Evolutionary conservation across 2,888 invertebrate genomes (phyloP).

Genomic region (Plemyria rubiginata): DNA sequence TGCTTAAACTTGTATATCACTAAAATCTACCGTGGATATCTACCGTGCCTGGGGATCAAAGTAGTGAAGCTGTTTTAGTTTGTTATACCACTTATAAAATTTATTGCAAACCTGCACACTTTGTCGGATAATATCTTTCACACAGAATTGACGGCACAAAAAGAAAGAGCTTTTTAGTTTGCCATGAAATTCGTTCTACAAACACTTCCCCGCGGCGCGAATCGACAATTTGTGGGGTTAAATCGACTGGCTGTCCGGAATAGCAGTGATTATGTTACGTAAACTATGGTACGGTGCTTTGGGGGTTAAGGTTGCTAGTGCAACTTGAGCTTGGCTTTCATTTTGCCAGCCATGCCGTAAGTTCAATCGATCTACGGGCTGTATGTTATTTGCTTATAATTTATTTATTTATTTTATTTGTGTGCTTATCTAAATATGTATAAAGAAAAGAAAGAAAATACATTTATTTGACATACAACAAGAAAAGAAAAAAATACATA

Average conservation of each 20-base stretch:
- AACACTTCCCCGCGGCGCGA: constrained; percentile 14
- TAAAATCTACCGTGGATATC: too few species aligned
- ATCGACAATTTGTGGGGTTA: constrained; percentile 23
- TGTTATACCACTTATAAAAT: too few species aligned
- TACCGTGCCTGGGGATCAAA: too few species aligned
- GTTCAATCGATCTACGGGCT: neutral
- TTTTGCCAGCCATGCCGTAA: neutral
- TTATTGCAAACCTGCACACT: too few species aligned
- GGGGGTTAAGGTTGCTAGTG: constrained; percentile 25
- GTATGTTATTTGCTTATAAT: neutral
- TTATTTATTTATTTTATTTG: too few species aligned
- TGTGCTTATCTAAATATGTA: too few species aligned
- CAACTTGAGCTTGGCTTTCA: constrained; percentile 25
- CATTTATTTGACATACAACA: too few species aligned
- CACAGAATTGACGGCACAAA: neutral
- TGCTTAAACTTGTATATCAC: too few species aligned
- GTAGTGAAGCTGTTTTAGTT: too few species aligned
- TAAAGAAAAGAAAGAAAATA: too few species aligned
- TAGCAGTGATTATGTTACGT: constrained; percentile 25
- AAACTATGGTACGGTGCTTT: constrained; percentile 15
- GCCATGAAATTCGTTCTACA: constrained; percentile 13
- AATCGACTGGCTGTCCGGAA: constrained; percentile 13
- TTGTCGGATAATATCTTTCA: neutral
- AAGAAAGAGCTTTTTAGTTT: constrained; percentile 3
- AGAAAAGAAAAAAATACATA: too few species aligned